Conservation (phyloP, 1,140 invertebrate species). For the Euschistus heros region DNA sequence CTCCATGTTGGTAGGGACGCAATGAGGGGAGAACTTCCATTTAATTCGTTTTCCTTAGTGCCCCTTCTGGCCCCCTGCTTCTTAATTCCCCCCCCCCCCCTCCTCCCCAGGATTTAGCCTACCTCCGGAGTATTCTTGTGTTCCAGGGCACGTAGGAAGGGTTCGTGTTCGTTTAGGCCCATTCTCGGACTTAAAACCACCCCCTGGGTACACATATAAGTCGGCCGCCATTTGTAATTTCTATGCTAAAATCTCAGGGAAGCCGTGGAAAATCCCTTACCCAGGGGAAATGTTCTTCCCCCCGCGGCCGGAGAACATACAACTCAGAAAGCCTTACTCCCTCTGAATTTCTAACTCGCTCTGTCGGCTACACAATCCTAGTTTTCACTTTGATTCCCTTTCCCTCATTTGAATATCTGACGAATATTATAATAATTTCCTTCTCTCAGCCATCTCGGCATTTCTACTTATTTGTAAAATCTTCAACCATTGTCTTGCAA, state of each 20-base stretch:
- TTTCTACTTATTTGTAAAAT: too few relatives aligned
- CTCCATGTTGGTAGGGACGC: too few relatives aligned
- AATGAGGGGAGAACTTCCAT: too few relatives aligned
- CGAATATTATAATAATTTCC: neutral
- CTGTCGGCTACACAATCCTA: neutral
- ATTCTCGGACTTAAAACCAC: neutral
- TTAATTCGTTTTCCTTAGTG: neutral
- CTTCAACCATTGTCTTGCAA: too few relatives aligned
- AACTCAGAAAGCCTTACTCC: slow-evolving; percentile 12
- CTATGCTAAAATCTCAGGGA: slow-evolving; percentile 28
- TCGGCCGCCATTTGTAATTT: slow-evolving; percentile 29
- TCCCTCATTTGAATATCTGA: neutral
- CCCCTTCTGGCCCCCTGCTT: neutral
- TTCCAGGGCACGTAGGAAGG: neutral
- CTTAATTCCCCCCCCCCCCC: neutral
- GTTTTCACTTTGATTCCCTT: slow-evolving; percentile 5
- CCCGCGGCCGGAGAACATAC: slow-evolving; percentile 11
- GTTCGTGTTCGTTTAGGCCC: too few relatives aligned
- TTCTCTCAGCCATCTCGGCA: too few relatives aligned
- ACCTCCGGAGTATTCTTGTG: neutral
- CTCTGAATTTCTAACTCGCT: slow-evolving; percentile 5
- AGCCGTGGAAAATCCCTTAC: slow-evolving; percentile 24
- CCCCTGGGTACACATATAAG: slow-evolving; percentile 24
- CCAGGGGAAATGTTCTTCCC: slow-evolving; percentile 22
- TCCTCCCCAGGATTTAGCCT: neutral